Evolutionary conservation across 2,797 vertebrate genomes (phyloP).

Genomic region (Alectoris magna): DNA sequence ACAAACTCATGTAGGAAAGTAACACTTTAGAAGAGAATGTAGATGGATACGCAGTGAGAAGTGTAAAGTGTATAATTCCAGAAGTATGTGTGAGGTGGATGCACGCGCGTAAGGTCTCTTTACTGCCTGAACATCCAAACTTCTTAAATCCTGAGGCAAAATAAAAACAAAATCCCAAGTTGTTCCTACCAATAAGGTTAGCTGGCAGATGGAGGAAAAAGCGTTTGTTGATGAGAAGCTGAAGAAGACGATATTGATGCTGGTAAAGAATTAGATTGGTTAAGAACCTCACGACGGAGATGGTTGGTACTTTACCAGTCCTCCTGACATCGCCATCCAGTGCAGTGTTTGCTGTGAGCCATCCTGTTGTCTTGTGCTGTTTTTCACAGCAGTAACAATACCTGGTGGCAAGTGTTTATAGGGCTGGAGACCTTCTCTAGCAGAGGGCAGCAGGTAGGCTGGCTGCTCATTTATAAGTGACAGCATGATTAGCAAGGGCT

Average conservation of each 20-base stretch:
- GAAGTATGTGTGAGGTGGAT: neutral
- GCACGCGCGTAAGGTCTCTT: neutral
- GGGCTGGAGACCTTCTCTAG: conserved; percentile 42
- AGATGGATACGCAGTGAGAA: neutral
- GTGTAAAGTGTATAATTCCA: neutral
- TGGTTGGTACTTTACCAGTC: neutral
- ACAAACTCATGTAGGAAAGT: neutral
- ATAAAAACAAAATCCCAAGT: neutral
- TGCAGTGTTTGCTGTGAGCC: neutral
- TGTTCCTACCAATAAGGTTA: neutral
- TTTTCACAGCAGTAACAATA: neutral
- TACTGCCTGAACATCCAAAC: neutral
- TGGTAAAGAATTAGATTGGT: neutral
- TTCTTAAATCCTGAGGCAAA: neutral
- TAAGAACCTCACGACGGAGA: neutral
- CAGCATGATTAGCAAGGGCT: conserved; percentile 3
- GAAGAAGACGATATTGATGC: neutral
- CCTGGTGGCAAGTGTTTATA: conserved; percentile 6
- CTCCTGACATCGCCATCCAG: neutral
- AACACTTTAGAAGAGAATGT: neutral
- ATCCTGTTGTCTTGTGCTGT: neutral
- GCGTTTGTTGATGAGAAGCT: rapidly evolving
- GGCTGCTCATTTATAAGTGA: neutral
- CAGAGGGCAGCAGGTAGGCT: conserved; percentile 24
- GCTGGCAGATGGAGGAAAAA: neutral